phyloP scores from a whole-genome alignment of 37 sponge, comb jelly and placozoan genomes.

The Cliona cf. orientalis region DNA sequence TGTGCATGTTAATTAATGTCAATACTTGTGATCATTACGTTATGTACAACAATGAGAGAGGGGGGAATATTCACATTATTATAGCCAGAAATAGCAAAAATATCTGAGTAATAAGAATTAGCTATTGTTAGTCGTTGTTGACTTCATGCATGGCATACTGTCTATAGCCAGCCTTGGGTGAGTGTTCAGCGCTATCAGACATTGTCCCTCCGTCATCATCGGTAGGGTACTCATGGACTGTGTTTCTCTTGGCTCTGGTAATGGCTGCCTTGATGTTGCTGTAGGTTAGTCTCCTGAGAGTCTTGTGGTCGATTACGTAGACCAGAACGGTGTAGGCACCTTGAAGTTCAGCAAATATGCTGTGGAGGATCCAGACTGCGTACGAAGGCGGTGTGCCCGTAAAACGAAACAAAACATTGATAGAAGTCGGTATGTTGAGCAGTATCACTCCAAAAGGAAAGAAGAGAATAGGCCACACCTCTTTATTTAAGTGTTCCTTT shows the following conservation, averaged over 20 bases:
- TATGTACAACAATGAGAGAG: too few species aligned
- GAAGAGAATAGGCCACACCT: conserved; percentile 18
- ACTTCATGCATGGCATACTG: too few species aligned
- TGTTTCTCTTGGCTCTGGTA: not conserved
- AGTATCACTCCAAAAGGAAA: conserved; percentile 47
- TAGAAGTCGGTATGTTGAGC: conserved; percentile 40
- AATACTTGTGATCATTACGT: too few species aligned
- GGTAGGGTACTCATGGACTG: conserved; percentile 8
- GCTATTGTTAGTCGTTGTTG: too few species aligned
- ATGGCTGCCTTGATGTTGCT: conserved; percentile 1
- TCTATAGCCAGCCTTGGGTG: too few species aligned
- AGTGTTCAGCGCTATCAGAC: too few species aligned
- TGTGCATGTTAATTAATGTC: too few species aligned
- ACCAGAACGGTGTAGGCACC: conserved; percentile 40
- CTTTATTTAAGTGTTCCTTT: not conserved
- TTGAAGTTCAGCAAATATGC: conserved; percentile 38
- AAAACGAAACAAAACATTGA: conserved; percentile 42
- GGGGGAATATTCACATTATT: too few species aligned
- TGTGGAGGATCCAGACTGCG: conserved; percentile 49
- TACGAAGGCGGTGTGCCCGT: not conserved
- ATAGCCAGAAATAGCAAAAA: too few species aligned
- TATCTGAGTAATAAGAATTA: too few species aligned
- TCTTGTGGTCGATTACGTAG: conserved; percentile 56
- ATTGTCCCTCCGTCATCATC: too few species aligned
- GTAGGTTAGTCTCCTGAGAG: conserved; percentile 21